phyloP scores from a whole-genome alignment of 1,140 invertebrate species.

The Dufourea novaeangliae region DNA sequence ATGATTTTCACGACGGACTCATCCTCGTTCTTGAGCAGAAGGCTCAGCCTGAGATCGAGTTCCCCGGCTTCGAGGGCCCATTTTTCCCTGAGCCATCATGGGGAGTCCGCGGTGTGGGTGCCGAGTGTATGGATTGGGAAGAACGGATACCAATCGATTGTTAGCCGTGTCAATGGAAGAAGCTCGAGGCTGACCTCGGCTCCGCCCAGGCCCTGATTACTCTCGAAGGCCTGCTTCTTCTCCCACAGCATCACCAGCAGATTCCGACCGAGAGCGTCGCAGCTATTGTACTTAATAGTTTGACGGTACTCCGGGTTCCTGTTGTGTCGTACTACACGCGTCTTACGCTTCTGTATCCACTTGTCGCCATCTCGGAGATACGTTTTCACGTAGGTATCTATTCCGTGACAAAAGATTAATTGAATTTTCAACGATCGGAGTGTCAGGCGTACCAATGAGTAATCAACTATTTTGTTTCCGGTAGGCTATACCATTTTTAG shows the following conservation, averaged over 20 bases:
- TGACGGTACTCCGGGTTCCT: conserved; percentile 92
- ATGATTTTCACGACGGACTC: conserved; percentile 78
- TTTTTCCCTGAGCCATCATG: conserved; percentile 84
- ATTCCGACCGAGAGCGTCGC: conserved; percentile 91
- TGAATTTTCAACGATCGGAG: background rate
- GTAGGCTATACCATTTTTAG: no score
- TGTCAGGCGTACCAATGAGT: background rate
- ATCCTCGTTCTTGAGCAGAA: conserved; percentile 77
- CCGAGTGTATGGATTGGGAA: conserved; percentile 90
- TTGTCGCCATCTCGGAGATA: conserved; percentile 93
- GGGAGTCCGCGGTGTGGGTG: conserved; percentile 87
- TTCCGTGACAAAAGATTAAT: conserved; percentile 42
- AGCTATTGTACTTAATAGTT: conserved; percentile 92
- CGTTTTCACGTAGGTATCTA: conserved; percentile 97
- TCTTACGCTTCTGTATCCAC: conserved; percentile 95
- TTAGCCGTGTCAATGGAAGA: conserved; percentile 88
- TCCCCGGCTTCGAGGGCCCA: conserved; percentile 80
- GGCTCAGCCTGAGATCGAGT: conserved; percentile 78
- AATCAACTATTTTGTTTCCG: no score
- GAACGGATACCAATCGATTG: conserved; percentile 93
- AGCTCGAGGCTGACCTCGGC: conserved; percentile 91
- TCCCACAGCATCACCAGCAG: conserved; percentile 96
- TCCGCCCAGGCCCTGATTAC: conserved; percentile 93
- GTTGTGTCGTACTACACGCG: conserved; percentile 89
- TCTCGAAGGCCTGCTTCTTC: conserved; percentile 91